These are phyloP conservation scores for Xanthia togata DNA, from an alignment of 2,888 invertebrate genomes.

Conservation along the genomic window DNA sequence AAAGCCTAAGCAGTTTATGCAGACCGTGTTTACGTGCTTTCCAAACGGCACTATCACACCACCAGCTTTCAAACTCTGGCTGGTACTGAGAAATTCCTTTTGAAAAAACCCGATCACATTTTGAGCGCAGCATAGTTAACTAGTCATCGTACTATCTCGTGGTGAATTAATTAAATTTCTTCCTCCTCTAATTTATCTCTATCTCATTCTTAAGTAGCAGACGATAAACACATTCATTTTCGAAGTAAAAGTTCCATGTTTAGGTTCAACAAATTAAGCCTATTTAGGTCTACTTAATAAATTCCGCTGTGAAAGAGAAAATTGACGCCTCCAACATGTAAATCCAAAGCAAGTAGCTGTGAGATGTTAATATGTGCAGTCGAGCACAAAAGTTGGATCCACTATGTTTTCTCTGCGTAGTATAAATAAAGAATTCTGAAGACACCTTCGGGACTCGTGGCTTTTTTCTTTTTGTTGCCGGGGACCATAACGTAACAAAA, in stretches of 20 bases:
- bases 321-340: conserved; percentile 53
- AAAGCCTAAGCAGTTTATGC: no score
- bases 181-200: background rate
- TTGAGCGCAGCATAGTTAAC: no score
- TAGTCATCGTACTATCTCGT: background rate
- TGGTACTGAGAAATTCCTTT: no score
- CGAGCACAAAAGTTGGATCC: conserved; percentile 16
- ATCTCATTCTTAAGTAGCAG: background rate
- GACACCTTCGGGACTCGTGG: background rate
- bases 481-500: background rate
- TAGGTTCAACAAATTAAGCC: conserved; percentile 49
- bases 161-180: background rate
- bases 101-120: no score
- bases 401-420: background rate
- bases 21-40: no score
- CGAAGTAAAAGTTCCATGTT: conserved; percentile 31
- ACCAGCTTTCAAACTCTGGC: no score
- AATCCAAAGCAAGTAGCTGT: conserved; percentile 50
- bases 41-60: no score
- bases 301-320: conserved; percentile 31
- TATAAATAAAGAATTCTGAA: background rate
- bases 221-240: conserved; percentile 30
- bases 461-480: background rate
- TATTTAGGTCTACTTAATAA: conserved; percentile 46
- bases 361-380: conserved; percentile 61